Evolutionary conservation across 2,888 invertebrate genomes (phyloP), one percentile per base, ranked within the genome.

Genomic region (Morpho achilles): DNA sequence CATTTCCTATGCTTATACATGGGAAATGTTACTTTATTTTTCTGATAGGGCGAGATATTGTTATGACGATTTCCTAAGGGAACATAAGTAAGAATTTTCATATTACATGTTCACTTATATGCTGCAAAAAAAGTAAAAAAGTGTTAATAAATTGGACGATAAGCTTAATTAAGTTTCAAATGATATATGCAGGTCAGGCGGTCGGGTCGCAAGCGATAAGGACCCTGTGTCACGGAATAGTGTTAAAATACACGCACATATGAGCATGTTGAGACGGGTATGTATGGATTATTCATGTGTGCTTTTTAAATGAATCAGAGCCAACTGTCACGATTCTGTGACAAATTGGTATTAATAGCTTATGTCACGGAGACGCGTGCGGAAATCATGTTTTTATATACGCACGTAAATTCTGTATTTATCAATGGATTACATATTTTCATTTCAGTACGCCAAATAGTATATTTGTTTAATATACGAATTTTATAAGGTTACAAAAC

Each of bases 181-280:
- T 66, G 67, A 66, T 68, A 65, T 68, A 65, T 68, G 59, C 65
- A 65, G 69, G 69, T 68, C 67, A 66, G 61, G 61, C 64, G 69
- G 67, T 66, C 66, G 70, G 71, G 68, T 67, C 65, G 68, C 67
- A 43, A 32, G 53, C 62, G 66, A 68, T 64, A 69, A 67, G 65
- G 61, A 55, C 51, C 58, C 54, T 63, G 59, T 64, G 67, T 65
- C 65, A 63, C 66, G 63, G 53, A 53, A 60, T 59, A 51, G 47
- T 61, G 56, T 58, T 57, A 60, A 58, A 53, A 53, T 48, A 61
- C 48, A 58, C 55, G 56, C 53, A 58, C 42, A 63, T 57, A 44
- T 57, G 51, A 5, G 16, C 43, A 40, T 51, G n/a, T 52, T 3
- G 48, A 22, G 10, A 9, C 41, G 47, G 50, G 23, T 39, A 7